These are phyloP conservation scores for Microctonus hyperodae DNA, from an alignment of 2,888 invertebrate genomes.

Conservation along the genomic window DNA sequence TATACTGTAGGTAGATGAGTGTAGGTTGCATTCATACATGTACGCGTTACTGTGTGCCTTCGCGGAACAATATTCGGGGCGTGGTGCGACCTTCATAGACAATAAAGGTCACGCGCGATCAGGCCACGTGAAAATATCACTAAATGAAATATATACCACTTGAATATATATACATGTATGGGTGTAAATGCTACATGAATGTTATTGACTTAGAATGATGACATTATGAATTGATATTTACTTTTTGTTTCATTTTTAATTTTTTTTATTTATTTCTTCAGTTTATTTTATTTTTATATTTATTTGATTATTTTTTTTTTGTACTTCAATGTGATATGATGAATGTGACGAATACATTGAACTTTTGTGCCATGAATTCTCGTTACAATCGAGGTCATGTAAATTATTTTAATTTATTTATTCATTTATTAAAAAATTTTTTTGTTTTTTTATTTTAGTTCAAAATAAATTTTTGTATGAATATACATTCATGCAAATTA, in stretches of 20 bases:
- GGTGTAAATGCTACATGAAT: neutral
- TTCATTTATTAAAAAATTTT: neutral
- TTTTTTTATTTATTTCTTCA: neutral
- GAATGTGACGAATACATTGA: neutral
- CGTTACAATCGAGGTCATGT: neutral
- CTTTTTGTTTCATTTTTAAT: neutral
- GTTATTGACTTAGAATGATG: slow-evolving; percentile 5
- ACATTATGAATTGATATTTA: neutral
- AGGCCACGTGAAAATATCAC: slow-evolving; percentile 28
- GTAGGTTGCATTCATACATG: neutral
- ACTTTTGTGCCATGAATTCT: neutral
- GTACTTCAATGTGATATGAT: neutral
- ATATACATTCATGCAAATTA: neutral
- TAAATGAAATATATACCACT: slow-evolving; percentile 7
- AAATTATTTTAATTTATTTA: neutral
- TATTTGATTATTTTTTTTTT: neutral
- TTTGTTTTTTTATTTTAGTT: neutral
- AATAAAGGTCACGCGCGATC: slow-evolving; percentile 37
- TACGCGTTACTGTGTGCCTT: slow-evolving; percentile 7
- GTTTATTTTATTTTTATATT: neutral
- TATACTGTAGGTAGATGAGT: neutral
- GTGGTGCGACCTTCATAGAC: slow-evolving; percentile 40
- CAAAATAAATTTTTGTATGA: neutral
- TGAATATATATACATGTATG: slow-evolving; percentile 1
- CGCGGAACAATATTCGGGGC: slow-evolving; percentile 38